Conservation (phyloP, 1,140 invertebrate species). For the Drosophila simulans region DNA sequence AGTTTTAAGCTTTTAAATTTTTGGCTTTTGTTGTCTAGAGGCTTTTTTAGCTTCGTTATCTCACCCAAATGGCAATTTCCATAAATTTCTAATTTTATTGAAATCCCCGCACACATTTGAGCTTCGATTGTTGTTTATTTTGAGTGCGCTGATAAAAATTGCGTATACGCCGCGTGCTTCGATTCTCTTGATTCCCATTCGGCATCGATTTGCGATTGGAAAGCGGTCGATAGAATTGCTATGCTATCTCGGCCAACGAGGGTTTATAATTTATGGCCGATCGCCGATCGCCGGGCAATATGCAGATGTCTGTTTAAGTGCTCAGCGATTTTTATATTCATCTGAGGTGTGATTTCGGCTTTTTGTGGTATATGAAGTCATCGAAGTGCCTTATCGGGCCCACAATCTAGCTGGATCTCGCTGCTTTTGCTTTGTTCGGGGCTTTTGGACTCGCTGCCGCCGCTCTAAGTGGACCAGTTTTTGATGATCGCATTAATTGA, state of each 20-base stretch:
- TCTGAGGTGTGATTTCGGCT: slow-evolving; percentile 72
- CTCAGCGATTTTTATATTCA: slow-evolving; percentile 70
- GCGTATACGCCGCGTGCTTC: slow-evolving; percentile 66
- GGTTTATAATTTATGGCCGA: slow-evolving; percentile 68
- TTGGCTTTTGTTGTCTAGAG: slow-evolving; percentile 43
- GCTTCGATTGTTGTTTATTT: slow-evolving; percentile 29
- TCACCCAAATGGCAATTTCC: slow-evolving; percentile 67
- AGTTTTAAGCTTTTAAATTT: slow-evolving; percentile 79
- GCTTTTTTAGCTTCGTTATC: slow-evolving; percentile 55
- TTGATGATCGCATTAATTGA: slow-evolving; percentile 70
- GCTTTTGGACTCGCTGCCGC: slow-evolving; percentile 30
- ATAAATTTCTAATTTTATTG: slow-evolving; percentile 83
- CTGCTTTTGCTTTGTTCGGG: slow-evolving; percentile 11
- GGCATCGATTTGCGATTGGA: slow-evolving; percentile 32
- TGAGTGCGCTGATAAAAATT: slow-evolving; percentile 59
- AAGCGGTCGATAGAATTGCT: slow-evolving; percentile 31
- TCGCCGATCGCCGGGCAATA: slow-evolving; percentile 48
- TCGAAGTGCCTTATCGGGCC: slow-evolving; percentile 49
- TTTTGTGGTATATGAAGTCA: slow-evolving; percentile 73
- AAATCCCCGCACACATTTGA: slow-evolving; percentile 53
- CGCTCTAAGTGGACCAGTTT: slow-evolving; percentile 74
- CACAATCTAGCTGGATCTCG: slow-evolving; percentile 31
- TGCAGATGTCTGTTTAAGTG: slow-evolving; percentile 74
- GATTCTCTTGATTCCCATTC: slow-evolving; percentile 23
- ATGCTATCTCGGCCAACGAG: slow-evolving; percentile 40